Conservation (phyloP, 2,113 vertebrate species). For the Cyphomyrus discorhynchus region DNA sequence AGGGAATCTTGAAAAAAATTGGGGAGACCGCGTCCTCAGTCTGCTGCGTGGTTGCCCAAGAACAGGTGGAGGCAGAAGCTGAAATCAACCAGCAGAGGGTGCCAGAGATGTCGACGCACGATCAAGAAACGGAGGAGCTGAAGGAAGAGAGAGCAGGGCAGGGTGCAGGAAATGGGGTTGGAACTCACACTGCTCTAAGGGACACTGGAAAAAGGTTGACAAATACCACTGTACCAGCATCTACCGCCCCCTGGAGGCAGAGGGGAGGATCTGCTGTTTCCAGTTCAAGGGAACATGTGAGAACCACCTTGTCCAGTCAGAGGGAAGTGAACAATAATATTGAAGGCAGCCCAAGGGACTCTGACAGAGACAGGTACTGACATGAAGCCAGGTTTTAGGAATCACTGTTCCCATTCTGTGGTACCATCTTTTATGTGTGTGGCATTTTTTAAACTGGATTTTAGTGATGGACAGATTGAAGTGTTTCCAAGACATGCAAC, state of each 20-base stretch:
- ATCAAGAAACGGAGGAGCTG: not conserved
- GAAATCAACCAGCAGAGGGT: slow-evolving; percentile 35
- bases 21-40: not conserved
- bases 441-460: not conserved
- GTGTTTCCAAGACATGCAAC: not conserved
- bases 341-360: not conserved
- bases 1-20: slow-evolving; percentile 64
- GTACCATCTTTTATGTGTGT: not conserved
- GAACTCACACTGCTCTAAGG: not conserved
- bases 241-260: slow-evolving; percentile 60
- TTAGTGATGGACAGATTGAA: not conserved
- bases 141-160: not conserved
- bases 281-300: slow-evolving; percentile 43
- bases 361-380: slow-evolving; percentile 29
- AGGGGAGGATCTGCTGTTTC: slow-evolving; percentile 35
- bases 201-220: slow-evolving; percentile 16
- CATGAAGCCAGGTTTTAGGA: not conserved
- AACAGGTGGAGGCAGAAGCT: slow-evolving; percentile 17
- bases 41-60: not conserved
- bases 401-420: not conserved
- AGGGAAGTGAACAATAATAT: slow-evolving; percentile 25
- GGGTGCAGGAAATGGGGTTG: slow-evolving; percentile 3
- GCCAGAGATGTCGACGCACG: not conserved
- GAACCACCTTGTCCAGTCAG: not conserved
- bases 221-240: not conserved